Percentiles rank a stretch among this genome's conserved stretches.
Evolutionary conservation across 2,113 vertebrate genomes (phyloP).

Genomic region (Daubentonia madagascariensis): DNA sequence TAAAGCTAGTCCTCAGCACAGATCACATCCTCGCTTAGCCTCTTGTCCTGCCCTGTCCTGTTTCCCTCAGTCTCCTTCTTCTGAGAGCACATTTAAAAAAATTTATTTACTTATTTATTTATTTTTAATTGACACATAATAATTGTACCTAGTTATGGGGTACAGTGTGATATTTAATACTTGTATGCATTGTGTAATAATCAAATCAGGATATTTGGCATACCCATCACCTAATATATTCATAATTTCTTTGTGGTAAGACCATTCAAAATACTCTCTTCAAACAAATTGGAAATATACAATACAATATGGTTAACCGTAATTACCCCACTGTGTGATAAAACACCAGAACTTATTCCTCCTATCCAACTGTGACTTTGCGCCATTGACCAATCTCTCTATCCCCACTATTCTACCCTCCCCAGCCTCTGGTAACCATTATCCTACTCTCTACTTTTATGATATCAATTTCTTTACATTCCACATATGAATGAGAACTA

Average conservation of each 20-base stretch:
- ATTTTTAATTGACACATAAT: background rate
- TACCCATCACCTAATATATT: background rate
- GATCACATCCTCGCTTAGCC: rapidly evolving
- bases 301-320: background rate
- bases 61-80: background rate
- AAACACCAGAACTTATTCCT: background rate
- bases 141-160: background rate
- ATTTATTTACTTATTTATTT: background rate
- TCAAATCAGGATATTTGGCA: background rate
- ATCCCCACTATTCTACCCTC: background rate
- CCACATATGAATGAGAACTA: background rate
- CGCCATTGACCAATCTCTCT: background rate
- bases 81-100: background rate
- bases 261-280: background rate
- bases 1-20: background rate
- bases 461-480: background rate
- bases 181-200: background rate
- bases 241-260: background rate
- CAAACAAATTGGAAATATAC: background rate
- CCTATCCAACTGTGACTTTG: background rate
- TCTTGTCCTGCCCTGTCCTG: background rate
- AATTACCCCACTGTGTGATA: background rate
- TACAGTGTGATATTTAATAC: background rate
- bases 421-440: background rate
- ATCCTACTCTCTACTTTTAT: background rate